Evolutionary conservation across 2,888 invertebrate species (phyloP), one percentile per base, ranked within the genome.

Genomic region (Argyra leucocephala): DNA sequence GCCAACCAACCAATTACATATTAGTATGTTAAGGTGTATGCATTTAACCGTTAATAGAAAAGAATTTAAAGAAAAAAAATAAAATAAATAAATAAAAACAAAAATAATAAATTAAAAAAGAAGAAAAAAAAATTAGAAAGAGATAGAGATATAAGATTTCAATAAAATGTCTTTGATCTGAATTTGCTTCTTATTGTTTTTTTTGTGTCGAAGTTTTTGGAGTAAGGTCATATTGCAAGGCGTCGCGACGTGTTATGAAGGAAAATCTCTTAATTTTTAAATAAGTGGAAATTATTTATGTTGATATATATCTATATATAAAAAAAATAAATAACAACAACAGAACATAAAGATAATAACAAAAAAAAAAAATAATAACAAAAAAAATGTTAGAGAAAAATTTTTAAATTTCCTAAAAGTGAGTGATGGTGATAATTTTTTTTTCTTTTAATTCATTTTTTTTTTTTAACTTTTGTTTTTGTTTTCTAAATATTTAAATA

Each of bases 141-240:
- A 48, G 5, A 18, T 48, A 48, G 2, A 48, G 2, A 48, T 18
- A 48, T 48, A 2, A 48, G 12, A 18, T 48, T 48, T 48, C 48
- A 48, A 48, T 48, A 48, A 48, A 48, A 48, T 48, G 48, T 48
- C 48, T 48, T 48, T 48, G 48, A 48, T 48, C 48, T 48, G 48
- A 48, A 12, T 48, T 48, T 18, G 48, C 4, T 1, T n/a, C 5
- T 48, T 48, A 9, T 37, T 37, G 5, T 31, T 31, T 31, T 10
- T 31, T 31, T 31, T 5, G 31, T 5, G 31, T 31, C 10, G 5
- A 7, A 7, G 31, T 31, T 48, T 48, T 48, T 48, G 48, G 48
- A 48, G 48, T 48, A 48, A 48, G 48, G 48, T 48, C 48, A 48
- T 48, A 48, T 48, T 48, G 48, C 48, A 48, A 48, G 48, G 48